Evolutionary conservation across 2,113 vertebrate genomes (phyloP), one percentile per base, ranked within the genome.

Genomic region (Oryzias curvinotus): DNA sequence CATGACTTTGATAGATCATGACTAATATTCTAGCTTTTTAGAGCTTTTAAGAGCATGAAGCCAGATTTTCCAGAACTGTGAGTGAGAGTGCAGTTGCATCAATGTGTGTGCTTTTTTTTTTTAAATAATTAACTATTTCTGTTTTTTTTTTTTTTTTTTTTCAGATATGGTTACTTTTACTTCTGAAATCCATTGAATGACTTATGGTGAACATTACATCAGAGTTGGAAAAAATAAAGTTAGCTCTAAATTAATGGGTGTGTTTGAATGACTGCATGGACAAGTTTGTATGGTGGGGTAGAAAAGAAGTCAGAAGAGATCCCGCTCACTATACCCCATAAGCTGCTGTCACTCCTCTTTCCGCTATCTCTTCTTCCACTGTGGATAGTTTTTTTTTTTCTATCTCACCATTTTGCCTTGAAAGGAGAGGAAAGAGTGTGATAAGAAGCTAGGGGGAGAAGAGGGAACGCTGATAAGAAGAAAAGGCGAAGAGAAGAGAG

Each of bases 291-390:
- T 52, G 8, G 53, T 45, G 65, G 65, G 36, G 71, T 16, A 64
- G 52, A 68, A 64, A 68, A 58, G 46, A 52, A 47, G 49, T 48
- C 52, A 47, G 23, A 56, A 54, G 52, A 57, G 65, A 71, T 7
- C 55, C 65, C 44, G 50, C 64, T 62, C 58, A 28, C 58, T 83
- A 54, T 81, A 57, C 14, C 52, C 75, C 59, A 18, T 77, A 70
- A 86, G 80, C 75, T 77, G 73, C 71, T 86, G 84, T 87, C 84
- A 80, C 74, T 84, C 77, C 80, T 71, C 67, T 52, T 57, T 68
- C 16, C 44, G n/a, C 65, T 71, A 83, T 83, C 78, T 79, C 48
- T 57, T 67, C 65, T 58, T 76, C 65, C 63, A 71, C 71, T 23
- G 46, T 58, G 65, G 65, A 54, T 52, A 57, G 46, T 25, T 55